Evolutionary conservation across 2,888 invertebrate genomes (phyloP), one percentile per base, ranked within the genome.

Genomic region (Rhabditoides inermis): DNA sequence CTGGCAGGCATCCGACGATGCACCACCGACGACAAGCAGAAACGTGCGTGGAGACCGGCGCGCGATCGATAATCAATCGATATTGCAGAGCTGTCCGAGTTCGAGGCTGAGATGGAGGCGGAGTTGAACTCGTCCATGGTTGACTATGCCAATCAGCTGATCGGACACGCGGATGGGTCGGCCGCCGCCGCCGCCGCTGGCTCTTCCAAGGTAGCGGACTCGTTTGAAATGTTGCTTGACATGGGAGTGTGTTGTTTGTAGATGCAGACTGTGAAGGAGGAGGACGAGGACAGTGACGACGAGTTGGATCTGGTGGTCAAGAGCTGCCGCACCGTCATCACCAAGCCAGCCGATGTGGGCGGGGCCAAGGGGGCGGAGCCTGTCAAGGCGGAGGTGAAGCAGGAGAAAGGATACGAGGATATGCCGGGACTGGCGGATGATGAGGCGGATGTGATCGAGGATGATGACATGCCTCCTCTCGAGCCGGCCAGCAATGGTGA

Each of bases 31-130:
- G 44, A 61, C 50, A 45, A 55, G 56, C 45, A 45, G 30, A 18
- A 27, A 26, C 15, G 26, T n/a, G 30, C 15, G 18, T 15, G 22
- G 12, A 30, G 22, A 28, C 3, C 22, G 45, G 18, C 7, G 10
- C 15, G 12, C 7, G 12, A 15, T 49, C 28, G 15, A 49, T 40
- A 56, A 45, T 32, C 53, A n/a, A 12, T 39, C 18, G 18, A 39
- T 20, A n/a, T 18, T 39, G 10, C 22, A 39, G 40, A 39, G 36
- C 50, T 49, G n/a, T 55, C 58, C 4, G 66, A 68, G 7, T 70
- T 69, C 49, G 70, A 68, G 44, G 50, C 55, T 45, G 69, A 70
- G 15, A 68, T 67, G 66, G 67, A 69, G 27, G 58, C 51, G 42
- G 64, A 68, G 27, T 53, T 70, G 42, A 62, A 65, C 51, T 51